Conservation (phyloP, 2,797 vertebrate species). For the Synanceia verrucosa region DNA sequence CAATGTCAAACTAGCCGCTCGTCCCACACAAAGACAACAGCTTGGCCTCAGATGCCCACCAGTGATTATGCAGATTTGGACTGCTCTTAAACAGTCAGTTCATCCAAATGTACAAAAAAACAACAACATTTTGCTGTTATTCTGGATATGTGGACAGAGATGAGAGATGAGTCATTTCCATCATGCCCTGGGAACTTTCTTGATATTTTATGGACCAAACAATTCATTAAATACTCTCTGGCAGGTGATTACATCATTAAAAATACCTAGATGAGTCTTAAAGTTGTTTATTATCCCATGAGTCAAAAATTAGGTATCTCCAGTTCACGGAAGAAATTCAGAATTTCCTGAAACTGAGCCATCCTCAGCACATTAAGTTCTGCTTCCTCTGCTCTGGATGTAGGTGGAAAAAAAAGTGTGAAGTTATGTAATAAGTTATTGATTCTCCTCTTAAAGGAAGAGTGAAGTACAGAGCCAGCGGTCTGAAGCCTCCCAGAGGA, state of each 20-base stretch:
- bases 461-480: constrained; percentile 74
- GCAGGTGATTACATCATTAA: background rate
- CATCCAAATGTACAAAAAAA: constrained; percentile 37
- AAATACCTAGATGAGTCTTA: background rate
- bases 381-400: constrained; percentile 47
- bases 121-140: background rate
- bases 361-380: constrained; percentile 44
- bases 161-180: background rate
- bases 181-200: background rate
- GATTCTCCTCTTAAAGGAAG: constrained; percentile 81
- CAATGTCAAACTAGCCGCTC: constrained; percentile 65
- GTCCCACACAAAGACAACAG: constrained; percentile 48
- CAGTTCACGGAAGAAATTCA: constrained; percentile 14
- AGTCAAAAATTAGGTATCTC: background rate
- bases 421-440: constrained; percentile 84
- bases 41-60: constrained; percentile 34
- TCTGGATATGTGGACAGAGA: background rate
- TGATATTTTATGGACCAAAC: background rate
- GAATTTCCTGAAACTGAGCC: constrained; percentile 37
- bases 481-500: constrained; percentile 68
- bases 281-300: background rate
- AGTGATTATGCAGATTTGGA: constrained; percentile 40
- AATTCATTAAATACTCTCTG: background rate
- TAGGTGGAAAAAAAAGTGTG: constrained; percentile 49
- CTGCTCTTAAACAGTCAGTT: background rate